These are phyloP conservation scores for Cephalotes varians DNA, from an alignment of 2,888 invertebrate species.

Conservation along the genomic window DNA sequence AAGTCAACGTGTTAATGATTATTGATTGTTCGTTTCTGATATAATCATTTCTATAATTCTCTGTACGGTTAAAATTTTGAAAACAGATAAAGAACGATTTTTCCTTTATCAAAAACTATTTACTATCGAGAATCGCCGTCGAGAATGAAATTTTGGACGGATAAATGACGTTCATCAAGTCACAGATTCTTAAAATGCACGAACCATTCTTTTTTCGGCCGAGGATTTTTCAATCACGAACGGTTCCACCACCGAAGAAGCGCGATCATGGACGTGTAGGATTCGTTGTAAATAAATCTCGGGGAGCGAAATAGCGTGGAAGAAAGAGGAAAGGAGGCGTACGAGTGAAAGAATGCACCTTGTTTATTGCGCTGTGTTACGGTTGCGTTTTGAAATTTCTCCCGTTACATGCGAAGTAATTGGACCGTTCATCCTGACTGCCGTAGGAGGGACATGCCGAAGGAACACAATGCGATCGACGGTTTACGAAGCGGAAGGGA, in stretches of 20 bases:
- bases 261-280: conserved; percentile 39
- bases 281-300: conserved; percentile 63
- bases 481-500: conserved; percentile 39
- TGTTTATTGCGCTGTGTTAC: conserved; percentile 37
- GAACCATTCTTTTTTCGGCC: not conserved
- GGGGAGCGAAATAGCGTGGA: conserved; percentile 28
- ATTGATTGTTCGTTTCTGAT: not conserved
- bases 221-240: conserved; percentile 20
- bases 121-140: conserved; percentile 15
- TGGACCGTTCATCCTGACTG: conserved; percentile 62
- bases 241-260: conserved; percentile 51
- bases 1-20: too few relatives aligned
- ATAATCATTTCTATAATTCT: not conserved
- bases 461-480: conserved; percentile 40
- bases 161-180: conserved; percentile 1
- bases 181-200: not conserved
- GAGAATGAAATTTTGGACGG: conserved; percentile 11
- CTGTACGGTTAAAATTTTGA: not conserved
- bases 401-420: conserved; percentile 56
- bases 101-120: not conserved
- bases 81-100: not conserved
- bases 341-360: conserved; percentile 23
- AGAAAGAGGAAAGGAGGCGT: conserved; percentile 29
- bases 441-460: conserved; percentile 57
- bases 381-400: conserved; percentile 37